Evolutionary conservation across 92 coral and sea anemone genomes (phyloP).

Genomic region (Desmophyllum pertusum): DNA sequence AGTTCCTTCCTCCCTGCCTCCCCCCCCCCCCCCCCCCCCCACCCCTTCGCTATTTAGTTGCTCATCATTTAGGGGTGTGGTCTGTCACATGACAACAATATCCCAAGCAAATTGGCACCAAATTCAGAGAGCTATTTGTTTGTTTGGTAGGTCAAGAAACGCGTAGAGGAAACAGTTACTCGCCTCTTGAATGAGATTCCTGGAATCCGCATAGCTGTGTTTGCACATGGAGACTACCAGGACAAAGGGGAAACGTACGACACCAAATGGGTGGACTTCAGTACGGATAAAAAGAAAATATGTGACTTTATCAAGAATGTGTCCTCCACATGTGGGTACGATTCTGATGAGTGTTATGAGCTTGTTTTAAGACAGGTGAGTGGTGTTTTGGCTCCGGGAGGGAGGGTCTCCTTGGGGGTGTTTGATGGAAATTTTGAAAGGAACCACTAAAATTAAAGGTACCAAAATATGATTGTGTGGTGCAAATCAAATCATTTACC

Average conservation of each 20-base stretch:
- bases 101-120: no score
- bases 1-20: no score
- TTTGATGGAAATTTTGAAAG: no score
- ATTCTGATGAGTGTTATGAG: slow-evolving; percentile 95
- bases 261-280: slow-evolving; percentile 94
- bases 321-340: slow-evolving; percentile 88
- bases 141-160: slow-evolving; percentile 72
- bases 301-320: slow-evolving; percentile 85
- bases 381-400: neutral
- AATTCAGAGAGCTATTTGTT: neutral
- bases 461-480: no score
- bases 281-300: slow-evolving; percentile 79
- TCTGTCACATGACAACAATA: no score
- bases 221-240: slow-evolving; percentile 96
- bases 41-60: no score
- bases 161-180: slow-evolving; percentile 79
- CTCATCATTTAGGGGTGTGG: no score
- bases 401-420: no score
- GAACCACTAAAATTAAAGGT: no score
- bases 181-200: slow-evolving; percentile 84
- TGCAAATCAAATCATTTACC: no score
- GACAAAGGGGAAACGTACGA: slow-evolving; percentile 81
- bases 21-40: no score
- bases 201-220: slow-evolving; percentile 87
- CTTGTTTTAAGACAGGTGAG: slow-evolving; percentile 92